Evolutionary conservation across 1,140 invertebrate species (phyloP).

Genomic region (Drosophila varians): DNA sequence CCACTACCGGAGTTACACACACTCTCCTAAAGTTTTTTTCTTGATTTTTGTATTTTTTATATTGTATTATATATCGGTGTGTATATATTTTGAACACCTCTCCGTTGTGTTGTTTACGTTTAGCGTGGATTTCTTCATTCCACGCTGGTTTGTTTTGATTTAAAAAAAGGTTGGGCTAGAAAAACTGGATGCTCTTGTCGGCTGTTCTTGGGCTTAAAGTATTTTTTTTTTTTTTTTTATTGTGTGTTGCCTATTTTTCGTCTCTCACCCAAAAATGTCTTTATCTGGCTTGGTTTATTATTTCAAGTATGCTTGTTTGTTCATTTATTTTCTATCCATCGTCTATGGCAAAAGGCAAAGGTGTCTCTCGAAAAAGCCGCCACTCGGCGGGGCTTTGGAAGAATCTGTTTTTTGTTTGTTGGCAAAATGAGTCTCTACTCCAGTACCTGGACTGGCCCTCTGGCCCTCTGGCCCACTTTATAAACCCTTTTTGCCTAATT

Average conservation of each 20-base stretch:
- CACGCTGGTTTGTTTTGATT: slow-evolving; percentile 78
- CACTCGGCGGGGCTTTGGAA: not conserved
- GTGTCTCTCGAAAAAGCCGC: not conserved
- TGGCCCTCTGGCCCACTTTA: not conserved
- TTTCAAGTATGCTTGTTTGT: slow-evolving; percentile 23
- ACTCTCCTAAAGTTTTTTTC: slow-evolving; percentile 21
- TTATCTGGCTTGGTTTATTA: slow-evolving; percentile 16
- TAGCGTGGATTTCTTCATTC: slow-evolving; percentile 72
- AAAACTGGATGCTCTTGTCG: slow-evolving; percentile 72
- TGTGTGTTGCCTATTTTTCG: slow-evolving; percentile 9
- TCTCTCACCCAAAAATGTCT: not conserved
- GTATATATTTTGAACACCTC: slow-evolving; percentile 18
- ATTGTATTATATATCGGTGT: not conserved
- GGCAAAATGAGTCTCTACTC: slow-evolving; percentile 12
- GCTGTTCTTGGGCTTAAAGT: slow-evolving; percentile 61
- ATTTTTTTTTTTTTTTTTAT: slow-evolving; percentile 48
- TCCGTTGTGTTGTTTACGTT: slow-evolving; percentile 73
- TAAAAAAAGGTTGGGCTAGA: slow-evolving; percentile 54
- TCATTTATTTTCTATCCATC: not conserved
- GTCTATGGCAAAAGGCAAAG: slow-evolving; percentile 6
- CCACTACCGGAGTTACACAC: slow-evolving; percentile 71
- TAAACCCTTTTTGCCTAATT: slow-evolving; percentile 28
- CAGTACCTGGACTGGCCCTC: not conserved
- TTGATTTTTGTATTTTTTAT: slow-evolving; percentile 20
- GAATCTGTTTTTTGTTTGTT: slow-evolving; percentile 9